Evolutionary conservation across 2,113 vertebrate genomes (phyloP).

Genomic region (Circaetus gallicus): DNA sequence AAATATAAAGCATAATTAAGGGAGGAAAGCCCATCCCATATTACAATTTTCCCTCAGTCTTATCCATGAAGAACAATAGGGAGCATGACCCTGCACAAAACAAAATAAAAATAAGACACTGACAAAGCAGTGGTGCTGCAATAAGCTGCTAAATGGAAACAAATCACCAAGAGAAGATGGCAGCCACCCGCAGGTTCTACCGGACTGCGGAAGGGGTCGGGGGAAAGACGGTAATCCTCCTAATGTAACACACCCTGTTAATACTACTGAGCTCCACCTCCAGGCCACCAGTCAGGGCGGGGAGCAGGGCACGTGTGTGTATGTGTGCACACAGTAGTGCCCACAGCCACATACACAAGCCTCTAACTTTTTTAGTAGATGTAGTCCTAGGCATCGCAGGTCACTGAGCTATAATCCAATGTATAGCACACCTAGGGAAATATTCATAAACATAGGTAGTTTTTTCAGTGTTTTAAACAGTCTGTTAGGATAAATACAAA

Average conservation of each 20-base stretch:
- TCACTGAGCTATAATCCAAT: not conserved
- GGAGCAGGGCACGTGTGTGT: fast-evolving
- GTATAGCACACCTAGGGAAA: not conserved
- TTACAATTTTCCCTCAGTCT: not conserved
- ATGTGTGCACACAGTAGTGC: not conserved
- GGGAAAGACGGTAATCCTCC: not conserved
- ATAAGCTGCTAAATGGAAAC: not conserved
- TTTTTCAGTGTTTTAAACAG: not conserved
- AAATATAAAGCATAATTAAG: not conserved
- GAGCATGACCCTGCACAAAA: not conserved
- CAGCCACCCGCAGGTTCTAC: not conserved
- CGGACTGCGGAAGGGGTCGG: not conserved
- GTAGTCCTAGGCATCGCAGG: not conserved
- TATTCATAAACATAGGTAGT: not conserved
- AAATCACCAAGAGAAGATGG: not conserved
- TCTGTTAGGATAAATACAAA: not conserved
- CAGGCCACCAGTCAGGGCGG: too few relatives aligned
- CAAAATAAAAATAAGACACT: not conserved
- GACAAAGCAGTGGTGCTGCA: not conserved
- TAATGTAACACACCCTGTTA: not conserved
- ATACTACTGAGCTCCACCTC: not conserved
- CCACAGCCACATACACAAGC: not conserved
- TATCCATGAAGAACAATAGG: not conserved
- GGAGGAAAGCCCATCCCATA: not conserved
- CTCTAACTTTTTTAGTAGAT: not conserved